These are phyloP conservation scores for Tragelaphus strepsiceros DNA, from an alignment of 2,113 vertebrate species.

Conservation along the genomic window DNA sequence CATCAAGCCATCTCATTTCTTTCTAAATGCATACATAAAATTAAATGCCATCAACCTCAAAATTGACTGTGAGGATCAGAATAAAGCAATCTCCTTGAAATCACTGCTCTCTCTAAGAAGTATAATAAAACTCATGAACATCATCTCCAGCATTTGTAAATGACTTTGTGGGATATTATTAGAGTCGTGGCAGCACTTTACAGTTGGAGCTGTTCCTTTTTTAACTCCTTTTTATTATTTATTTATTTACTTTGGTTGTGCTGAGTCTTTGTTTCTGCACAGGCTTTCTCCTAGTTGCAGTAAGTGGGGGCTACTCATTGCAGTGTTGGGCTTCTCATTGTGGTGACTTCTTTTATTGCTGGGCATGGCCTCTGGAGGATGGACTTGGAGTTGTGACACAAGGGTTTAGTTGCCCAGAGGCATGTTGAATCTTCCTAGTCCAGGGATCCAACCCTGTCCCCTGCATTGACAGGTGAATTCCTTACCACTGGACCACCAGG, in stretches of 20 bases:
- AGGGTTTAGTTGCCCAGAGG: neutral
- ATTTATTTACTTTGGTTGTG: neutral
- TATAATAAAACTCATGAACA: neutral
- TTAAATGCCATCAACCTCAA: slow-evolving; percentile 35
- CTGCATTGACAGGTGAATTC: neutral
- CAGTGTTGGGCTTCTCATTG: neutral
- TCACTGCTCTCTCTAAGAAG: neutral
- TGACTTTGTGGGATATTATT: slow-evolving; percentile 8
- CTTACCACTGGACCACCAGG: neutral
- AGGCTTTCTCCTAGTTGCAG: neutral
- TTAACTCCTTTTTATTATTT: neutral
- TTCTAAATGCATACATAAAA: slow-evolving; percentile 40
- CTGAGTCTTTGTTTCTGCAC: neutral
- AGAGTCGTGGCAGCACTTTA: neutral
- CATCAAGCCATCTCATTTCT: slow-evolving; percentile 42
- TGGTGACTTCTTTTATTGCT: neutral
- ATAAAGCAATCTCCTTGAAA: slow-evolving; percentile 39
- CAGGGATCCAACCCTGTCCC: neutral
- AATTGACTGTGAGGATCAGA: slow-evolving; percentile 1
- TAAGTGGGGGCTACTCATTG: neutral
- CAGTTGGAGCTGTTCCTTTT: neutral
- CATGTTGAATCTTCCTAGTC: neutral
- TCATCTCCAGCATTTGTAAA: neutral
- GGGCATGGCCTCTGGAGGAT: neutral
- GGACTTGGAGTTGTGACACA: neutral